These are phyloP conservation scores for Ormyrus rosae DNA, from an alignment of 2,888 invertebrate genomes.

Conservation along the genomic window DNA sequence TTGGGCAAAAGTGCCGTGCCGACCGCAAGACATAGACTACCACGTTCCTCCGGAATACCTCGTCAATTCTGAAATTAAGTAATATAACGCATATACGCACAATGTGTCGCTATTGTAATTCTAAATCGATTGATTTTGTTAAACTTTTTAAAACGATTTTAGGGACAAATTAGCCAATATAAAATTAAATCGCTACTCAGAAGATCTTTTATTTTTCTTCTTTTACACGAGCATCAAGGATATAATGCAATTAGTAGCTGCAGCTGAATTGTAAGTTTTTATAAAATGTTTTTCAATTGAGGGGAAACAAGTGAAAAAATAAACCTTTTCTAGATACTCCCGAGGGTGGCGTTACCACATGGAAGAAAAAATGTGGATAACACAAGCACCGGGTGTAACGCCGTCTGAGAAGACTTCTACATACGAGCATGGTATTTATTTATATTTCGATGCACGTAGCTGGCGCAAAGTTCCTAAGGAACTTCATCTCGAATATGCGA, in stretches of 20 bases:
- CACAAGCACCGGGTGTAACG: slow-evolving; percentile 96
- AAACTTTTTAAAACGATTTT: slow-evolving; percentile 44
- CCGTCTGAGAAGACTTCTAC: slow-evolving; percentile 96
- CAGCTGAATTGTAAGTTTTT: slow-evolving; percentile 92
- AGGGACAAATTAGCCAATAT: slow-evolving; percentile 96
- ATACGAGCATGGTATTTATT: slow-evolving; percentile 99
- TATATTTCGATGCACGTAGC: slow-evolving; percentile 98
- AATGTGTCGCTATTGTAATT: background rate
- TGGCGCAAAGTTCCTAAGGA: slow-evolving; percentile 99
- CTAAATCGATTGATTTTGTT: background rate
- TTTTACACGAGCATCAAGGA: slow-evolving; percentile 99
- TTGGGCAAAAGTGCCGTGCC: slow-evolving; percentile 98
- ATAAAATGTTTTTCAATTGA: background rate
- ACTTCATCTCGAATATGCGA: slow-evolving; percentile 99
- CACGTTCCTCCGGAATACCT: slow-evolving; percentile 99
- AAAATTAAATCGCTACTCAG: slow-evolving; percentile 97
- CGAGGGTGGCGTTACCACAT: slow-evolving; percentile 99
- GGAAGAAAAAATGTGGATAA: slow-evolving; percentile 99
- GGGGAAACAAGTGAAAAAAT: background rate
- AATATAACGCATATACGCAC: slow-evolving; percentile 42
- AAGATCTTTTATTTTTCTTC: slow-evolving; percentile 98
- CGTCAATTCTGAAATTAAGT: slow-evolving; percentile 95
- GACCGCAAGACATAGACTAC: slow-evolving; percentile 99
- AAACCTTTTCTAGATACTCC: slow-evolving; percentile 84
- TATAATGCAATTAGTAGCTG: slow-evolving; percentile 97